Conservation (phyloP, 2,888 invertebrate species). For the Orthosia cruda region DNA sequence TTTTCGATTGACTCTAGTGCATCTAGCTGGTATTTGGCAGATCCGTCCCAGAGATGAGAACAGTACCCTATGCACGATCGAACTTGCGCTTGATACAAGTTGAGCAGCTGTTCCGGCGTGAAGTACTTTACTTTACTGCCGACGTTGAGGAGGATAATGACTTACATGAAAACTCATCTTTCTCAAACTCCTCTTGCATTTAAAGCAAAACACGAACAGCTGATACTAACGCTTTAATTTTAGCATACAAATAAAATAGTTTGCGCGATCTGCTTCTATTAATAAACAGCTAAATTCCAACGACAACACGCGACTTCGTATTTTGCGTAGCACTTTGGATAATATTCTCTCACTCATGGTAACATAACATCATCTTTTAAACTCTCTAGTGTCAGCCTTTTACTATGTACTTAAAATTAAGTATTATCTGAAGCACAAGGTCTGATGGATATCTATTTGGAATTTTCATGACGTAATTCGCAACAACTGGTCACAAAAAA, state of each 20-base stretch:
- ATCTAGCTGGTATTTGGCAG: too few relatives aligned
- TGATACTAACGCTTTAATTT: conserved; percentile 47
- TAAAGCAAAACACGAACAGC: conserved; percentile 52
- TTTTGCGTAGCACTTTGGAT: conserved; percentile 17
- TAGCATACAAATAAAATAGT: conserved; percentile 52
- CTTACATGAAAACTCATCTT: conserved; percentile 43
- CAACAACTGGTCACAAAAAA: not conserved
- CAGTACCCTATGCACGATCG: too few relatives aligned
- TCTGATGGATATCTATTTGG: not conserved
- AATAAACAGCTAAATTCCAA: conserved; percentile 32
- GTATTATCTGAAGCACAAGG: not conserved
- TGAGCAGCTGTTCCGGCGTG: too few relatives aligned
- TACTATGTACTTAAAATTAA: not conserved
- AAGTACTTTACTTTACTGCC: too few relatives aligned
- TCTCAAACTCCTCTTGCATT: conserved; percentile 22
- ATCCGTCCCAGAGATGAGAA: too few relatives aligned
- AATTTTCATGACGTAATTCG: not conserved
- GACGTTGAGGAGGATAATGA: conserved; percentile 20
- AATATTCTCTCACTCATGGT: conserved; percentile 10
- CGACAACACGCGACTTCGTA: conserved; percentile 31
- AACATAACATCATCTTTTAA: not conserved
- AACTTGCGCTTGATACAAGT: too few relatives aligned
- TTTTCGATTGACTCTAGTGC: too few relatives aligned
- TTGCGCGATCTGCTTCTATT: conserved; percentile 46
- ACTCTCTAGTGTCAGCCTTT: too few relatives aligned